Evolutionary conservation across 2,888 invertebrate species (phyloP).

Genomic region (Coenonympha arcania): DNA sequence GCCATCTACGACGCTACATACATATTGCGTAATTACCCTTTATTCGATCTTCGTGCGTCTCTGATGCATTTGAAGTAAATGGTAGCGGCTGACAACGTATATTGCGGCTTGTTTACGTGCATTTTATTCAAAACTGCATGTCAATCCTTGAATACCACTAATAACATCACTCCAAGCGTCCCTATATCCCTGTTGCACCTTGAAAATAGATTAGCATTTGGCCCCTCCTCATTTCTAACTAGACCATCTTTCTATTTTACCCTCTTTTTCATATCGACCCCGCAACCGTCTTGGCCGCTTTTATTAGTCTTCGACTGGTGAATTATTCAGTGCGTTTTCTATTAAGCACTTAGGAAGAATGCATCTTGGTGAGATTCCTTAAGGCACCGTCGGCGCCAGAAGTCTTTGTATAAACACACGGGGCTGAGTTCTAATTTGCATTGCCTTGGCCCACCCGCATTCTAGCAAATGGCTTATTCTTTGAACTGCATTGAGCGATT

Average conservation of each 20-base stretch:
- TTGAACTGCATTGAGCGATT: slow-evolving; percentile 2
- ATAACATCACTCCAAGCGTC: too few species aligned
- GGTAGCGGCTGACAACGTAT: too few species aligned
- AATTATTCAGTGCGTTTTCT: slow-evolving; percentile 64
- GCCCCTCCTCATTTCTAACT: neutral
- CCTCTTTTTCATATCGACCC: slow-evolving; percentile 49
- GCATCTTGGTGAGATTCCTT: slow-evolving; percentile 55
- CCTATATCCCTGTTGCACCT: too few species aligned
- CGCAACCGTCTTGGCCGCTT: slow-evolving; percentile 52
- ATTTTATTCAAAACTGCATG: too few species aligned
- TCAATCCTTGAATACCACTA: too few species aligned
- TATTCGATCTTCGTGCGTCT: too few species aligned
- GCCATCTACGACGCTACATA: too few species aligned
- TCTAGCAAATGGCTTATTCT: slow-evolving; percentile 4
- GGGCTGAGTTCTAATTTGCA: slow-evolving; percentile 40
- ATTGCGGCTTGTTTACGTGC: too few species aligned
- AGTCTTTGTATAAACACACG: slow-evolving; percentile 40
- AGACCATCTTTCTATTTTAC: neutral
- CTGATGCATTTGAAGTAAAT: too few species aligned
- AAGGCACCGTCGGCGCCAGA: slow-evolving; percentile 29
- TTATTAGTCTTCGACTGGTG: slow-evolving; percentile 55
- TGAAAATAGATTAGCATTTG: neutral
- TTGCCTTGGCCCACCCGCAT: slow-evolving; percentile 43
- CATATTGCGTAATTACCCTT: too few species aligned
- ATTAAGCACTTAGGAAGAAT: slow-evolving; percentile 62